Evolutionary conservation across 1,140 invertebrate genomes (phyloP).

Genomic region (Scaptodrosophila lebanonensis): DNA sequence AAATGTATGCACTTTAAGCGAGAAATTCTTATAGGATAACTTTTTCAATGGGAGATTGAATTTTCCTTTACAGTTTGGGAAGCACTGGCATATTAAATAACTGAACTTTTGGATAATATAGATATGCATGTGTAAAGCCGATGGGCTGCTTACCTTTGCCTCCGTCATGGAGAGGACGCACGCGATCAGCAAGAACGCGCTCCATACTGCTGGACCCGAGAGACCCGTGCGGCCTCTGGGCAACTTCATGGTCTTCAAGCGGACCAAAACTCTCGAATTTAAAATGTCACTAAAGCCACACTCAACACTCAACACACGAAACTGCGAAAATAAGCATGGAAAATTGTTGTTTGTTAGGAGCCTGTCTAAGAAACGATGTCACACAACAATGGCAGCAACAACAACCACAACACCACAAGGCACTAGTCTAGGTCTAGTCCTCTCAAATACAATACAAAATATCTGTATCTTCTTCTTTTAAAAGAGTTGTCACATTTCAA

Average conservation of each 20-base stretch:
- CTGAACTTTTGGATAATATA: neutral
- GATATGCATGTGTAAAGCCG: too few species aligned
- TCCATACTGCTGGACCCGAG: conserved; percentile 61
- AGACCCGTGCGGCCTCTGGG: conserved; percentile 72
- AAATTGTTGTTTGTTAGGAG: neutral
- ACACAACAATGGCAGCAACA: too few species aligned
- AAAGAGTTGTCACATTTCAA: conserved; percentile 1
- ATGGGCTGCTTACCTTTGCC: conserved; percentile 72
- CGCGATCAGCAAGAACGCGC: conserved; percentile 49
- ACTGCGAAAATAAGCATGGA: conserved; percentile 57
- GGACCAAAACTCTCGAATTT: conserved; percentile 35
- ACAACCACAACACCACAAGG: too few species aligned
- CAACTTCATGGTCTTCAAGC: conserved; percentile 49
- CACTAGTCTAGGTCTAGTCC: too few species aligned
- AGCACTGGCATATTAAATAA: neutral
- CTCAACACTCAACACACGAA: conserved; percentile 59
- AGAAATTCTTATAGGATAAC: too few species aligned
- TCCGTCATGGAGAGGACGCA: conserved; percentile 51
- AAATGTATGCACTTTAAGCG: too few species aligned
- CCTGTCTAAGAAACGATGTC: too few species aligned
- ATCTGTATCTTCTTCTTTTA: conserved; percentile 1
- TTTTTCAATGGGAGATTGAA: too few species aligned
- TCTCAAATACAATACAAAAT: neutral
- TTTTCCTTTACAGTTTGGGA: conserved; percentile 1
- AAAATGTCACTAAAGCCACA: conserved; percentile 33